Base-by-base conservation (phyloP, 92 coral and sea anemone species). In the Pocillopora meandrina region DNA sequence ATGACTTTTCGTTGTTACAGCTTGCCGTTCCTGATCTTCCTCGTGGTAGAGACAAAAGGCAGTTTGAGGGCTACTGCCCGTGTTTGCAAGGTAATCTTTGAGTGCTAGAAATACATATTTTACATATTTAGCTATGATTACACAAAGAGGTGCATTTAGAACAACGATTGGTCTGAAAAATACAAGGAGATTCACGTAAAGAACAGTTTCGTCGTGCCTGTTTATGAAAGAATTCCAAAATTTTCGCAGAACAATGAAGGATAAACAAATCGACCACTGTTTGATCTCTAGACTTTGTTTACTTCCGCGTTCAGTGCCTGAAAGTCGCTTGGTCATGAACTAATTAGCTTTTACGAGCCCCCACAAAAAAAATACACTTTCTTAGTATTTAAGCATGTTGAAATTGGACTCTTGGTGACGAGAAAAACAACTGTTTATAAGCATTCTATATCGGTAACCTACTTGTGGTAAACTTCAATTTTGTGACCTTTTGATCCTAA, bases 61-160 rank as follows among this genome's bases (percentile, higher is more conserved):
- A 91, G 85, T 84, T 91, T 75, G 79, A 69, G 8, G 86, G 88
- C 10, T 87, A 11, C 64, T 87, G 94, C 59, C 81, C 85, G 3
- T 87, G 93, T 75, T 52, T 83, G 35, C 84, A 83, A 91, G 94
- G 94, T 91, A 72, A 68, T 58, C 63, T 26, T 71, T 26, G 71
- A 60, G 63, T 79, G 74, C 74, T 62, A 60, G 13, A 35, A 35
- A 18, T 59, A 33, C 10, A 55, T n/a, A 68, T 21, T 68, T 42
- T 4, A 55, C n/a, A 55, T 20, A 70, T 35, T 58, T 34, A 77
- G 31, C 42, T 65, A 81, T 70, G 66, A 64, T 23, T 66, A 12
- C 57, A 20, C 65, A 80, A 12, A 33, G 84, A 61, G 64, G 52
- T 14, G 17, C 17, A 65, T 52, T 69, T 65, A 69, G 26, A 65